phyloP scores from a whole-genome alignment of 2,113 vertebrate species.

The Fulmarus glacialis region DNA sequence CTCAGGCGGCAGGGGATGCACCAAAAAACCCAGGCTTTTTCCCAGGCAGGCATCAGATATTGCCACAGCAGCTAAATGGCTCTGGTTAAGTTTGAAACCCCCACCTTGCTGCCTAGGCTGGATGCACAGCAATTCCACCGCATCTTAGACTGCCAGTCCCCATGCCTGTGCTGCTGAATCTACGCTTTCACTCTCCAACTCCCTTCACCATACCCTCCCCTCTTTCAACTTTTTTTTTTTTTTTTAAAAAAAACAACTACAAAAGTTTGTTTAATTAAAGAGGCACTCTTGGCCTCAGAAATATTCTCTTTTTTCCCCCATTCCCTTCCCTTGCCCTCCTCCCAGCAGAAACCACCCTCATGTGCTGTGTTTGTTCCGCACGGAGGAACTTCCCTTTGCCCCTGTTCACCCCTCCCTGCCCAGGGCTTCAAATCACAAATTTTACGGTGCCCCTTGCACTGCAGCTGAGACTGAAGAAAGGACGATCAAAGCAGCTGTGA shows the following conservation, averaged over 20 bases:
- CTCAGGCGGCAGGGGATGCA: not conserved
- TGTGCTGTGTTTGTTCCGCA: accelerated
- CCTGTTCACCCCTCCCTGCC: not conserved
- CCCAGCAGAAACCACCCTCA: not conserved
- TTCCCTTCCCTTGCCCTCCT: not conserved
- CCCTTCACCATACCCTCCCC: not conserved
- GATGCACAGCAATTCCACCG: not conserved
- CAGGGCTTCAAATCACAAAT: not conserved
- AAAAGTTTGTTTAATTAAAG: not conserved
- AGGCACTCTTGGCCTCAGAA: not conserved
- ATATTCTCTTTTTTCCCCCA: not conserved
- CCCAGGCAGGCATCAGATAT: not conserved
- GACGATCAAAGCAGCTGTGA: conserved; percentile 22
- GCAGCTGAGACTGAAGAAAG: not conserved
- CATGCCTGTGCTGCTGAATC: accelerated
- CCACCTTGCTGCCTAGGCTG: no score
- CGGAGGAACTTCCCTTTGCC: not conserved
- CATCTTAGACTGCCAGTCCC: not conserved
- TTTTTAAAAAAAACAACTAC: not conserved
- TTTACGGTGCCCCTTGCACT: not conserved
- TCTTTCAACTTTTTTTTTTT: not conserved
- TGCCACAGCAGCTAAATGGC: not conserved
- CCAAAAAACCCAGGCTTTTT: not conserved
- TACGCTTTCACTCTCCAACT: not conserved
- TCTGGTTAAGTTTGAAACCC: not conserved